Conservation (phyloP, 2,888 invertebrate genomes). For the Diarsia brunnea region DNA sequence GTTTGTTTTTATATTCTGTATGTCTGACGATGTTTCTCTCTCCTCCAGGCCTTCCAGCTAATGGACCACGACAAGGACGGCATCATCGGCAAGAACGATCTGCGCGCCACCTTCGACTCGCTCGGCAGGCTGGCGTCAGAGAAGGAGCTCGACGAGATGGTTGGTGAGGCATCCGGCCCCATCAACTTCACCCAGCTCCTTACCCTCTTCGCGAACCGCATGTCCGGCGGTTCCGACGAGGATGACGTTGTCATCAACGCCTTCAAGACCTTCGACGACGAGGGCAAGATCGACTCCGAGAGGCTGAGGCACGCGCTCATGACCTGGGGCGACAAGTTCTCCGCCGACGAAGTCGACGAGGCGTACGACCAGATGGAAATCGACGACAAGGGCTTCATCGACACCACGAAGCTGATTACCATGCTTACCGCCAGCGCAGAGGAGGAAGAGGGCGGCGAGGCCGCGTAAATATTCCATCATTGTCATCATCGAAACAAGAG, state of each 20-base stretch:
- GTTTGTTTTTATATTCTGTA: neutral
- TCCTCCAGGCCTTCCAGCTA: slow-evolving; percentile 96
- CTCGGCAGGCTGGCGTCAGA: slow-evolving; percentile 97
- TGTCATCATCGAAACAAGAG: slow-evolving; percentile 51
- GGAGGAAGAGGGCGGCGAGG: slow-evolving; percentile 93
- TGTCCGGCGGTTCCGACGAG: slow-evolving; percentile 97
- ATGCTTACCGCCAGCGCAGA: slow-evolving; percentile 97
- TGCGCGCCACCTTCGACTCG: slow-evolving; percentile 97
- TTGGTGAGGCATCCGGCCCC: slow-evolving; percentile 96
- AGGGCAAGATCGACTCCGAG: slow-evolving; percentile 97
- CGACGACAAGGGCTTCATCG: slow-evolving; percentile 97
- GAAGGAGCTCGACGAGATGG: slow-evolving; percentile 97
- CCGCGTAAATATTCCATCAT: slow-evolving; percentile 81
- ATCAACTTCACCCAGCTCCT: slow-evolving; percentile 98
- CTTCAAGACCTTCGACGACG: slow-evolving; percentile 97
- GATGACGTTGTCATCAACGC: slow-evolving; percentile 98
- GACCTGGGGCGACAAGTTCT: slow-evolving; percentile 98
- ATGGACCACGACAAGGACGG: slow-evolving; percentile 99
- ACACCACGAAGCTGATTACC: slow-evolving; percentile 96
- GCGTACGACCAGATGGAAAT: slow-evolving; percentile 98
- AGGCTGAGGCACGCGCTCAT: slow-evolving; percentile 97
- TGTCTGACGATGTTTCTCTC: slow-evolving; percentile 37
- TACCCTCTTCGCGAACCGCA: slow-evolving; percentile 97
- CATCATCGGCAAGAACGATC: slow-evolving; percentile 96
- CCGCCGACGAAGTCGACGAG: slow-evolving; percentile 96